Conservation (phyloP, 2,113 vertebrate genomes). For the Microcebus griseorufus region DNA sequence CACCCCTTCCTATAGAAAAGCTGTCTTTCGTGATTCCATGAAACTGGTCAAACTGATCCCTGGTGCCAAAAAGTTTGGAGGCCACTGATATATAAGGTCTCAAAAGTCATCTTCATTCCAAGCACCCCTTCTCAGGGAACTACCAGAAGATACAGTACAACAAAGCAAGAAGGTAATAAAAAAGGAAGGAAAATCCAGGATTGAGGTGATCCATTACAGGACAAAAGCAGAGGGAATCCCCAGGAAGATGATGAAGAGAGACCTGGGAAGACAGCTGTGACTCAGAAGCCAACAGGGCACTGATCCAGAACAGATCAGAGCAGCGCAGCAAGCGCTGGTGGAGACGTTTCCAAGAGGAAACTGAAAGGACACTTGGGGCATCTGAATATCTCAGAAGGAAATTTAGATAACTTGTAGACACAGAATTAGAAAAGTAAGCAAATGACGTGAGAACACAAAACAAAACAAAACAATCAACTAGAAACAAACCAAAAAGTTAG, state of each 20-base stretch:
- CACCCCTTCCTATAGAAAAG: too few species aligned
- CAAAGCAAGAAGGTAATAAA: not conserved
- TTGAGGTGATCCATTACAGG: not conserved
- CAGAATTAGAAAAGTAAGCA: not conserved
- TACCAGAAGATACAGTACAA: not conserved
- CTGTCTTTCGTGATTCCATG: too few species aligned
- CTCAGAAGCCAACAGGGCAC: not conserved
- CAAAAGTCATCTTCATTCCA: not conserved
- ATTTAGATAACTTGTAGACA: not conserved
- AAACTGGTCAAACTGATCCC: too few species aligned
- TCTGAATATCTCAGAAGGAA: not conserved
- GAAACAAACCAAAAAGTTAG: not conserved
- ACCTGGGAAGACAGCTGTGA: not conserved
- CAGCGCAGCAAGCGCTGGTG: not conserved
- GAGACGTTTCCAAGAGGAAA: not conserved
- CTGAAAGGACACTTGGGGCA: not conserved
- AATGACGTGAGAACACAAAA: not conserved
- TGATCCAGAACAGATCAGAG: not conserved
- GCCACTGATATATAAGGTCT: not conserved
- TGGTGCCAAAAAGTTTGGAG: too few species aligned
- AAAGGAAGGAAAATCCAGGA: not conserved
- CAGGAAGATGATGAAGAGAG: fast-evolving
- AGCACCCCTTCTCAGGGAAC: not conserved
- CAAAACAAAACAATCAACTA: not conserved
- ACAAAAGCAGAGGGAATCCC: not conserved